phyloP scores from a whole-genome alignment of 2,888 invertebrate species.

The Sphaerophoria rueppellii region DNA sequence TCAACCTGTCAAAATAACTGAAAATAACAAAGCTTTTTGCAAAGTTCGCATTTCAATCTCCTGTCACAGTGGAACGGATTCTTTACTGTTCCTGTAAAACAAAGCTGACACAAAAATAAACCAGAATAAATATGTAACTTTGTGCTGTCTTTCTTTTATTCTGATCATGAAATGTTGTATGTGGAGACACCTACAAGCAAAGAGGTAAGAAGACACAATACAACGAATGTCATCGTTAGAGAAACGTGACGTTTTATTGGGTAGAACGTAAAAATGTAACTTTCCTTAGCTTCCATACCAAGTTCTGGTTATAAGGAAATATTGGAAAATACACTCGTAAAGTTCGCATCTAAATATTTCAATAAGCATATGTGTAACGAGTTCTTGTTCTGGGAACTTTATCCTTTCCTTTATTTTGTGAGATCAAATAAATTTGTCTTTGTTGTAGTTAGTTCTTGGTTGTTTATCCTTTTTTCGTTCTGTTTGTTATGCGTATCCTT shows the following conservation, averaged over 20 bases:
- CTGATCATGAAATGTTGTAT: background rate
- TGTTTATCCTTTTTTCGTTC: background rate
- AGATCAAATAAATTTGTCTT: background rate
- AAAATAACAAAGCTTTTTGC: constrained; percentile 4
- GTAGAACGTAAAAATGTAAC: background rate
- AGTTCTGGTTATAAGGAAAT: background rate
- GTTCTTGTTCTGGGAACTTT: constrained; percentile 9
- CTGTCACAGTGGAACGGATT: background rate
- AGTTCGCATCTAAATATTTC: constrained; percentile 42
- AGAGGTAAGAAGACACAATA: too few species aligned
- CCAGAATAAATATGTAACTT: background rate
- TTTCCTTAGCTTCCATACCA: background rate
- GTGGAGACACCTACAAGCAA: background rate
- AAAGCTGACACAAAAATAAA: constrained; percentile 23
- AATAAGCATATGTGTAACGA: constrained; percentile 12
- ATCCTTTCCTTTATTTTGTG: constrained; percentile 12
- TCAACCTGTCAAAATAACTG: constrained; percentile 12
- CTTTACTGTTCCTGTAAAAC: too few species aligned
- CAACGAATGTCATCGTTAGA: too few species aligned
- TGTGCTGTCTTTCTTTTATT: background rate
- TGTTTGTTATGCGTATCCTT: background rate
- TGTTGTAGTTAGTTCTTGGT: background rate
- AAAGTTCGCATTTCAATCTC: constrained; percentile 3
- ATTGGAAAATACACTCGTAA: background rate
- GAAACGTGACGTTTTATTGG: too few species aligned